Evolutionary conservation across 2,888 invertebrate species (phyloP), one percentile per base, ranked within the genome.

Genomic region (Andrena fulva): DNA sequence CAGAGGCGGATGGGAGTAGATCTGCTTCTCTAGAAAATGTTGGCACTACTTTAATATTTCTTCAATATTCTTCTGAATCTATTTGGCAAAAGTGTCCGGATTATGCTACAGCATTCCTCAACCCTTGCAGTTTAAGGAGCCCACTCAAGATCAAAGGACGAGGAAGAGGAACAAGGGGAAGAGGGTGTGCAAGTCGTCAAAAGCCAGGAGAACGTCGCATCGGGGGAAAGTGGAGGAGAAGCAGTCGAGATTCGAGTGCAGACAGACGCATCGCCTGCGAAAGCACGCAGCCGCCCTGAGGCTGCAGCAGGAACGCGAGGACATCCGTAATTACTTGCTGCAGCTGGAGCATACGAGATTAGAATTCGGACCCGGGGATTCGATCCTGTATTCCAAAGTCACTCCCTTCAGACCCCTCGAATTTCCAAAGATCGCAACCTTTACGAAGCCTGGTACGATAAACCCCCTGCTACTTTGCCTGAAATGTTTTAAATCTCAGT

Each of bases 351-450:
- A 27, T 0, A 69, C 75, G 10, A 29, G 73, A 24, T 27, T 81
- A 4, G 63, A 82, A 31, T 77, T 71, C 16, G 76, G 63, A 10
- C 62, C 70, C 2, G 66, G 63, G 1, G 67, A 80, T 1, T 59
- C 29, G 2, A 27, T 7, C 10, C 4, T n/a, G 8, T 29, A 60
- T 5, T 33, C 52, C 1, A 31, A 77, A 20, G 2, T 62, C 16
- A 3, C 71, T 52, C 29, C 52, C 0, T 78, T 91, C 52, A 86
- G 82, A 29, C 91, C 91, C 0, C 78, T 92, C 8, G 89, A 91
- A 24, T 90, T 91, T 70, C 92, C 92, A 3, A 91, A 89, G 33
- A 89, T 92, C 4, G 81, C 77, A 2, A 81, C 85, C 31, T 92
- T 89, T 42, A 75, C 71, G 8, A 84, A 81, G 48, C 75, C 88